Evolutionary conservation across 2,797 vertebrate species (phyloP).

Genomic region (Silurus lanzhouensis): DNA sequence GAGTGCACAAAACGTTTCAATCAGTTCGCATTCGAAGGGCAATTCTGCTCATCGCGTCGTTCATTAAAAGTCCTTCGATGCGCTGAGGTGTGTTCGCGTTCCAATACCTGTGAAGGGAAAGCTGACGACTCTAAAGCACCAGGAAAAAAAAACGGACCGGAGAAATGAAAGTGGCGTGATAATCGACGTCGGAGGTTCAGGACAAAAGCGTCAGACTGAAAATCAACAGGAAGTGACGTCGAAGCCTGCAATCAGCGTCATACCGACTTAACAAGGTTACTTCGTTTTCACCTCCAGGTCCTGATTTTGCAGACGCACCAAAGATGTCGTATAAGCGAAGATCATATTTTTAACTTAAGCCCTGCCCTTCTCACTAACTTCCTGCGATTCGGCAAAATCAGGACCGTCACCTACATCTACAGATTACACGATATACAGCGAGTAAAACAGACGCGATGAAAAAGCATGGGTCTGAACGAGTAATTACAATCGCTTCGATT

Average conservation of each 20-base stretch:
- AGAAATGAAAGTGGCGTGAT: too few relatives aligned
- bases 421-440: conserved; percentile 49
- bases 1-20: conserved; percentile 14
- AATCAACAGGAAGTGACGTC: conserved; percentile 5
- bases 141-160: background rate
- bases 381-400: background rate
- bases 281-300: background rate
- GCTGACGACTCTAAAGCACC: background rate
- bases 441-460: conserved; percentile 41
- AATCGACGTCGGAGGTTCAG: background rate
- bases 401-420: conserved; percentile 29
- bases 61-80: background rate
- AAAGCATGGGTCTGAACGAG: conserved; percentile 44
- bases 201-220: conserved; percentile 21
- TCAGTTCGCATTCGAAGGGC: too few relatives aligned
- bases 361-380: too few relatives aligned
- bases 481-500: conserved; percentile 56
- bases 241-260: background rate
- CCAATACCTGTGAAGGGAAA: background rate
- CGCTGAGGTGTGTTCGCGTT: background rate
- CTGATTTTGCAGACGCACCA: conserved; percentile 17
- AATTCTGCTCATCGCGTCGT: too few relatives aligned
- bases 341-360: background rate
- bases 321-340: too few relatives aligned
- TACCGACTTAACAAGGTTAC: too few relatives aligned